phyloP scores from a whole-genome alignment of 1,140 invertebrate species.

The Batillaria attramentaria region DNA sequence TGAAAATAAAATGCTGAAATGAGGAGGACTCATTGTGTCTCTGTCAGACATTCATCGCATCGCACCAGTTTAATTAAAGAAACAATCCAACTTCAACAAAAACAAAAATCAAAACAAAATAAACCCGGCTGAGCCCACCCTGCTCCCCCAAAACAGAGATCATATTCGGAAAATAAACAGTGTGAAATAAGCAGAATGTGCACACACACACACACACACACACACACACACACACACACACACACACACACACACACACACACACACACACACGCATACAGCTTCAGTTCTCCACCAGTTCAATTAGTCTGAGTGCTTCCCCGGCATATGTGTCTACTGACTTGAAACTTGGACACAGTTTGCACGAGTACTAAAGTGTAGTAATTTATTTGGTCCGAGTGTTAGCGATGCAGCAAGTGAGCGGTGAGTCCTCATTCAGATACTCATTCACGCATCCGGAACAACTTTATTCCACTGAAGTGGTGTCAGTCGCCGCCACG shows the following conservation, averaged over 20 bases:
- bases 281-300: no score
- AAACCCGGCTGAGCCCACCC: neutral
- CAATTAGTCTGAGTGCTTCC: no score
- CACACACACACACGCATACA: no score
- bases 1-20: neutral
- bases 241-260: neutral
- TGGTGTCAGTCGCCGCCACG: no score
- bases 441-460: neutral
- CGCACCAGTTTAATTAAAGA: neutral
- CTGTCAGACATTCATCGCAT: neutral
- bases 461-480: neutral
- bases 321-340: neutral
- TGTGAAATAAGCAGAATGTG: neutral
- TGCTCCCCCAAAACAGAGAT: neutral
- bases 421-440: neutral
- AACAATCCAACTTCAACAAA: neutral
- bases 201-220: neutral
- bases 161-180: neutral
- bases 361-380: neutral
- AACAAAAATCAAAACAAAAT: neutral
- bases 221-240: constrained; percentile 14
- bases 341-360: neutral
- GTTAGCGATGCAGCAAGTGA: neutral
- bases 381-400: neutral
- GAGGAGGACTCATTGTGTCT: neutral